Evolutionary conservation across 2,797 vertebrate genomes (phyloP).

Genomic region (Propithecus deckenii): DNA sequence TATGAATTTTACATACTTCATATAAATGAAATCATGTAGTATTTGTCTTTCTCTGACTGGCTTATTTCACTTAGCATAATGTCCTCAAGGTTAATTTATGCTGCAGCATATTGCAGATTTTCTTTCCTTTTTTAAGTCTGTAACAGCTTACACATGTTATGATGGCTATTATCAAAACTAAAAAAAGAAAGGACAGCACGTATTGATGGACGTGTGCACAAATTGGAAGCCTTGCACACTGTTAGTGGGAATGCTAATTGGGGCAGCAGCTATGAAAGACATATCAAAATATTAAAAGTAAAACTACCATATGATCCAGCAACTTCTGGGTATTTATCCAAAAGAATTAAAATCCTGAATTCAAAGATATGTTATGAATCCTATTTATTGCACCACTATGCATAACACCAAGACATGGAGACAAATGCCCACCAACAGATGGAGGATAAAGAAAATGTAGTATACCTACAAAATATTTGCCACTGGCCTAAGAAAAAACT

Average conservation of each 20-base stretch:
- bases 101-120: not conserved
- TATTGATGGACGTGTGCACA: not conserved
- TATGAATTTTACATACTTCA: not conserved
- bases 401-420: not conserved
- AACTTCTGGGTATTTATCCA: not conserved
- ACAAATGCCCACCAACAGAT: not conserved
- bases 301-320: too few relatives aligned
- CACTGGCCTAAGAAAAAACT: not conserved
- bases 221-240: not conserved
- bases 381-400: too few relatives aligned
- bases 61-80: not conserved
- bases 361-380: not conserved
- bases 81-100: not conserved
- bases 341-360: not conserved
- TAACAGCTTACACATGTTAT: not conserved
- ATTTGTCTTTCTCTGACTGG: not conserved
- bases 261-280: not conserved
- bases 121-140: not conserved
- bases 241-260: too few relatives aligned
- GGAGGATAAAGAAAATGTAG: too few relatives aligned
- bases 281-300: not conserved
- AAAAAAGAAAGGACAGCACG: not conserved
- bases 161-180: not conserved
- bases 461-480: not conserved
- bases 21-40: not conserved